Evolutionary conservation across 2,113 vertebrate genomes (phyloP), one percentile per base, ranked within the genome.

Genomic region (Candoia aspera): DNA sequence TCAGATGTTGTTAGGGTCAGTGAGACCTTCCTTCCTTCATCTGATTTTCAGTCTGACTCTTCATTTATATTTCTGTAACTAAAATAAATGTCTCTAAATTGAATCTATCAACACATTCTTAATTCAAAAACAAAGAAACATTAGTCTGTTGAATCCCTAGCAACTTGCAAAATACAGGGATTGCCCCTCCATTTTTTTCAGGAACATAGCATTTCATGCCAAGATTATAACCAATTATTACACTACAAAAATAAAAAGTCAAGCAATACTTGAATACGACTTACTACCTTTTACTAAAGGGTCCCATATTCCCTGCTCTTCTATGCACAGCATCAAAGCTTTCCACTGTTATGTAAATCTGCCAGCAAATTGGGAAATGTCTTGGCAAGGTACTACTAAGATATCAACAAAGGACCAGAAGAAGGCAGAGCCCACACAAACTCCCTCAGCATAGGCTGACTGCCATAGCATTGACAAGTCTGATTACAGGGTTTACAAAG

Each of bases 311-410:
- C 88, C 89, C 91, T 93, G 37, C 88, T 96, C 93, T 88, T 86
- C 86, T 90, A 94, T 94, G 91, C 15, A 2, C 95, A 89, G 62
- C 29, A 59, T 92, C 96, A 42, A 60, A 89, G 29, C 87, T 95
- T 68, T 90, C 92, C 90, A 95, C 88, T 95, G 93, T 95, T 96
- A 95, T 94, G 91, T 90, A 95, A 96, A 96, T 96, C 94, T 93
- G 86, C 37, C 90, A 90, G 91, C 92, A 92, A 95, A 94, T 84
- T 89, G 90, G 94, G 93, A 96, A 95, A 96, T 84, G 59, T 93
- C 91, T 95, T 95, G 94, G 93, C 0, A 3, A 92, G 95, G 95
- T 93, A 95, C 93, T 90, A 88, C 91, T 91, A 95, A 94, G 92
- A 92, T 95, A 95, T 90, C 94, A 93, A 90, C 94, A 95, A 96